Percentiles rank a stretch among this genome's conserved stretches.
These are phyloP conservation scores for Clusia tigrina DNA, from an alignment of 2,888 invertebrate genomes.

Conservation along the genomic window DNA sequence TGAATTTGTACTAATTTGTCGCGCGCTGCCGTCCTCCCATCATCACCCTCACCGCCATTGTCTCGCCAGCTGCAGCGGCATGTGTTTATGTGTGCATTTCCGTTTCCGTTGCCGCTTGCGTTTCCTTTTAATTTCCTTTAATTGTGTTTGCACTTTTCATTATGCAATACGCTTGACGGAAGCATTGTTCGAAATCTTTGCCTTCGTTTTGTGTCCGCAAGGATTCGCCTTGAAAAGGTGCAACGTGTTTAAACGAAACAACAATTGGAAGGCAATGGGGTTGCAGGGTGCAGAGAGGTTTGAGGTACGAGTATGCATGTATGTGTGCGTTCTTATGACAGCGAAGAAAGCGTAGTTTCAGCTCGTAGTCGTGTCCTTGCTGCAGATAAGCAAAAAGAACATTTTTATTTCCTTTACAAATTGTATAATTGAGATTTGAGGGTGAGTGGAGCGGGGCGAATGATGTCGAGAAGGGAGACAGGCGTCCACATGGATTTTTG, in stretches of 20 bases:
- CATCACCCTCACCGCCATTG: conserved; percentile 6
- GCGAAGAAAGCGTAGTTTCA: too few species aligned
- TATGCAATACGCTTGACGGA: background rate
- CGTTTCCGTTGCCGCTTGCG: conserved; percentile 2
- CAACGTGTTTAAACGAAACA: too few species aligned
- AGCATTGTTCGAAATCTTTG: background rate
- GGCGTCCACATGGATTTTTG: too few species aligned
- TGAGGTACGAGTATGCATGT: background rate
- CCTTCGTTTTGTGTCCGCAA: background rate
- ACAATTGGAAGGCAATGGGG: background rate
- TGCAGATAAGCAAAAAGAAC: too few species aligned
- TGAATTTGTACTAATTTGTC: conserved; percentile 14
- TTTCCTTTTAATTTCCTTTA: background rate
- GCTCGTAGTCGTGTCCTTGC: too few species aligned
- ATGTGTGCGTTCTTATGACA: background rate
- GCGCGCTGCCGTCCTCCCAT: background rate
- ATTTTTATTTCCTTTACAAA: too few species aligned
- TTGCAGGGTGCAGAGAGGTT: background rate
- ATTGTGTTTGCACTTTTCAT: conserved; percentile 10
- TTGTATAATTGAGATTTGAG: too few species aligned
- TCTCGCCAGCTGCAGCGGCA: conserved; percentile 1
- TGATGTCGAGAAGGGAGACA: too few species aligned
- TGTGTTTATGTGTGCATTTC: conserved; percentile 16
- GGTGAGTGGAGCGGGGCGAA: too few species aligned
- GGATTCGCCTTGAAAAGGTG: too few species aligned